Conservation (phyloP, 2,113 vertebrate species). For the Lophotis ruficrista region DNA sequence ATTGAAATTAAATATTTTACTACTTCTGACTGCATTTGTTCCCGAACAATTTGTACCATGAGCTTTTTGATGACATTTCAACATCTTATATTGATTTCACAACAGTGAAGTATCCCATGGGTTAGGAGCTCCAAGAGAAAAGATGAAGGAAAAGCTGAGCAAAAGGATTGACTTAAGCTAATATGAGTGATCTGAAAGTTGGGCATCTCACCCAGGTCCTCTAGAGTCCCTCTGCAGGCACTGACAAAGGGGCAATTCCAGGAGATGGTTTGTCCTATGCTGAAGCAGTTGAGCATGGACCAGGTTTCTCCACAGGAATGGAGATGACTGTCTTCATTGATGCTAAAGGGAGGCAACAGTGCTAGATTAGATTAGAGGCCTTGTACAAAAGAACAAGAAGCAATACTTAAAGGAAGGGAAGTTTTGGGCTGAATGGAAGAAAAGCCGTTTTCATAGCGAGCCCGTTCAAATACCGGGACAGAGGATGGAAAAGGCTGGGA, state of each 20-base stretch:
- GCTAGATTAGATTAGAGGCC: background rate
- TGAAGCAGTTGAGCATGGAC: background rate
- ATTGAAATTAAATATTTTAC: background rate
- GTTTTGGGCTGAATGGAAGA: background rate
- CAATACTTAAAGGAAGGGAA: background rate
- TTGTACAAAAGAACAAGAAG: background rate
- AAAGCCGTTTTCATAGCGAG: background rate
- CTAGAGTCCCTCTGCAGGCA: background rate
- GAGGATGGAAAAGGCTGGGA: background rate
- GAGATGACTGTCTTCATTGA: background rate
- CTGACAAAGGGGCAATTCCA: background rate
- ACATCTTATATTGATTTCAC: background rate
- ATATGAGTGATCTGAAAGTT: background rate
- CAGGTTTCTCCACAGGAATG: background rate
- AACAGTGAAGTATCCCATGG: background rate
- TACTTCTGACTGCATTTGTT: background rate
- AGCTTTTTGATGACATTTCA: constrained; percentile 15
- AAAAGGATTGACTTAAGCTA: background rate
- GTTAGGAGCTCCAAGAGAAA: background rate
- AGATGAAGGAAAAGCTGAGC: background rate
- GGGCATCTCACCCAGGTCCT: background rate
- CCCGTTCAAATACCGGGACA: background rate
- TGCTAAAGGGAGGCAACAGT: background rate
- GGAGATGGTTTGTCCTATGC: background rate
- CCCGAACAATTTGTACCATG: background rate